These are phyloP conservation scores for Dexiosoma caninum DNA, from an alignment of 2,888 invertebrate genomes.

Conservation along the genomic window DNA sequence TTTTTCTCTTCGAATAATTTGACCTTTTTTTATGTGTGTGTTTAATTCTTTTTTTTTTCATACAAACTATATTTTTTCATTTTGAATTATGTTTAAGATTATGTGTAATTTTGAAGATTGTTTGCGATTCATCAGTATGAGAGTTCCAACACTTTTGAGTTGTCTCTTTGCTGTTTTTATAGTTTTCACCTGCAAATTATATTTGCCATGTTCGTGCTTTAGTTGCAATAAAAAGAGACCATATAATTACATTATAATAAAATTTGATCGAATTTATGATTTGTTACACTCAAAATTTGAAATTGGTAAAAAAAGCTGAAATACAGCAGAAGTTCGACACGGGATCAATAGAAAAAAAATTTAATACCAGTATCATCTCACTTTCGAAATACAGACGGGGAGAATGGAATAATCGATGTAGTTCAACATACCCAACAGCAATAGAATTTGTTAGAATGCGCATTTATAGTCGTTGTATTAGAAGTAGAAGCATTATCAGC, in stretches of 20 bases:
- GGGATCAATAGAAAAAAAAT: too few relatives aligned
- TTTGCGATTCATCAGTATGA: constrained; percentile 38
- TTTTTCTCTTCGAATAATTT: constrained; percentile 22
- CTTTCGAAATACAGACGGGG: too few relatives aligned
- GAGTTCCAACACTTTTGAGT: constrained; percentile 37
- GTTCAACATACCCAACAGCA: too few relatives aligned
- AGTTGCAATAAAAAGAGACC: constrained; percentile 42
- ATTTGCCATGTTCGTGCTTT: constrained; percentile 28
- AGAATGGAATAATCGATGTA: too few relatives aligned
- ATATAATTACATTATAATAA: constrained; percentile 26
- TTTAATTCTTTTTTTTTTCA: not conserved
- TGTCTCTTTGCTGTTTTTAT: constrained; percentile 33
- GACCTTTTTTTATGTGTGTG: not conserved
- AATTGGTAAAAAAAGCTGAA: not conserved
- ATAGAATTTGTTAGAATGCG: too few relatives aligned
- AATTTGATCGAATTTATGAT: constrained; percentile 14
- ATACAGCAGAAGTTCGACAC: too few relatives aligned
- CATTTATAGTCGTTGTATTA: too few relatives aligned
- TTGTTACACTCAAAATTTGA: constrained; percentile 20
- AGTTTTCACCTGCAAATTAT: constrained; percentile 56
- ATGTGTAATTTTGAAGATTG: constrained; percentile 36
- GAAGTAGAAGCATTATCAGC: too few relatives aligned
- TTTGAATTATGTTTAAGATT: constrained; percentile 39
- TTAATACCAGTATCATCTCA: too few relatives aligned
- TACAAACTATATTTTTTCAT: not conserved